Base-by-base conservation (phyloP, 2,888 invertebrate genomes). In the Callyntrura guangdongensis region DNA sequence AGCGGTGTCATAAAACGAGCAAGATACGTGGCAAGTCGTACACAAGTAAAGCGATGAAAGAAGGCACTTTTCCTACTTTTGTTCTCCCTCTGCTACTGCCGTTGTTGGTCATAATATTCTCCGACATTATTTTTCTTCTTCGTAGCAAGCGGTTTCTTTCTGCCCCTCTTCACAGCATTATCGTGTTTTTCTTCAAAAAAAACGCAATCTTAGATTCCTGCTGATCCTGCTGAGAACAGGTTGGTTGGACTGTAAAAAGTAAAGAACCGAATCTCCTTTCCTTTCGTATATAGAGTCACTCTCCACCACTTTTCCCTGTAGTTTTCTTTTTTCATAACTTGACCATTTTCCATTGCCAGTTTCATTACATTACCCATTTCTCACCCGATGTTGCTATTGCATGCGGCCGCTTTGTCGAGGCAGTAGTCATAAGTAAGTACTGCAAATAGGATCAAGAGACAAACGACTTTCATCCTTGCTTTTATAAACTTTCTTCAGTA, bases 351-450 rank as follows among this genome's bases (percentile, higher is more conserved):
- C 61, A 88, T 59, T 82, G 82, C 74, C 72, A 88, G 82, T 88
- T 88, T 88, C 88, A 88, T 88, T 88, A 88, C 82, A 74, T 74
- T 72, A 88, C 72, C 82, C 82, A 88, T 88, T 88, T 82, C 88
- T 88, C 88, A 88, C 82, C 20, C 25, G 25, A n/a, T 72, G 47
- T n/a, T 72, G 20, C 45, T 47, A 36, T 14, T 14, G 72, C 56
- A 36, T 11, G 8, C 36, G 17, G 17, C 36, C 20, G 20, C 36
- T 36, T 61, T 69, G 69, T 69, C 45, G 36, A 36, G 36, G 17
- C 12, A 9, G 56, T 53, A 25, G 25, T 22, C 6, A 56, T 20
- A 79, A 49, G 47, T 69, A 82, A 82, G 47, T 49, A 72, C 12
- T 53, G 59, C 45, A 69, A 59, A 49, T 79, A 74, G 88, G 88